A percentile compares a stretch with the other conserved stretches of the same genome.
Conservation (phyloP, 2,888 invertebrate genomes). For the Diachrysia chrysitis region DNA sequence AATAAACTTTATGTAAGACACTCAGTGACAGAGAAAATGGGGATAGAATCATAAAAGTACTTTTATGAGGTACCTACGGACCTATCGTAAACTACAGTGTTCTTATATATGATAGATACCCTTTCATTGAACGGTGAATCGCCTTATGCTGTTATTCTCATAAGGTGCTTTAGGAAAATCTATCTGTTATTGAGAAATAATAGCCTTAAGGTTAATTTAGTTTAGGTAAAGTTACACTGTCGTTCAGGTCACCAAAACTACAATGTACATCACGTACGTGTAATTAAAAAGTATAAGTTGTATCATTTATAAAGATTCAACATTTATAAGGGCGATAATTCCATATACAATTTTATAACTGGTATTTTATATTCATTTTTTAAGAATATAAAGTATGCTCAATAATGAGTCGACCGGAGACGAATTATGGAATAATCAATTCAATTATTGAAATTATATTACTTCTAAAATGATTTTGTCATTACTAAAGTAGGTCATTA, state of each 20-base stretch:
- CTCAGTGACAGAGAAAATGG: constrained; percentile 47
- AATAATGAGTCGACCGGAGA: background rate
- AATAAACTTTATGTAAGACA: constrained; percentile 47
- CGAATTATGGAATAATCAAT: background rate
- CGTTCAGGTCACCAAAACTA: background rate
- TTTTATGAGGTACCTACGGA: constrained; percentile 55
- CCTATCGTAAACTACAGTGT: constrained; percentile 52
- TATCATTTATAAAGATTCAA: background rate
- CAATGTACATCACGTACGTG: too few relatives aligned
- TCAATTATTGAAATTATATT: too few relatives aligned
- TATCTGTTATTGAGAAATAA: constrained; percentile 11
- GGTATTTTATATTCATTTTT: too few relatives aligned
- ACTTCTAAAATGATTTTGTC: too few relatives aligned
- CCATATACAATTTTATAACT: background rate
- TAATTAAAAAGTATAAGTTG: background rate
- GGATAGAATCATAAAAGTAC: constrained; percentile 47
- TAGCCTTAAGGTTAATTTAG: too few relatives aligned
- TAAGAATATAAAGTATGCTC: too few relatives aligned
- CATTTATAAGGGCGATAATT: background rate
- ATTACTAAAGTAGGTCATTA: too few relatives aligned
- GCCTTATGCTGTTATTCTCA: constrained; percentile 25
- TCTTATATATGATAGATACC: constrained; percentile 45
- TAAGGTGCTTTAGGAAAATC: constrained; percentile 21
- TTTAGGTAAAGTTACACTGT: too few relatives aligned
- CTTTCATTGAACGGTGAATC: constrained; percentile 30